Conservation (phyloP, 2,888 invertebrate species). For the Drosophila nr. perissopoda region DNA sequence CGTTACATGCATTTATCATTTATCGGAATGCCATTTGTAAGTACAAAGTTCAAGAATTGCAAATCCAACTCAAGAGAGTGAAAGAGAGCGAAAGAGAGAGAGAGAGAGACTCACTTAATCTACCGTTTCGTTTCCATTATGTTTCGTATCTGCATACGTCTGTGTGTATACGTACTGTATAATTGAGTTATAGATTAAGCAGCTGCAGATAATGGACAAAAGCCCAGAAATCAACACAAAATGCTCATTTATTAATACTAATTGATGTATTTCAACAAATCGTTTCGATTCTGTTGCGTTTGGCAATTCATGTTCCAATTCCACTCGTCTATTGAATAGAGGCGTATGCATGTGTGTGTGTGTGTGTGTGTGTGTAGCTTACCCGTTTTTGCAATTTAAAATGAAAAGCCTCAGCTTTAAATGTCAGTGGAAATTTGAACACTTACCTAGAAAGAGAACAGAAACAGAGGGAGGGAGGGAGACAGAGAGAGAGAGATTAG, state of each 20-base stretch:
- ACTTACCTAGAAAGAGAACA: slow-evolving; percentile 72
- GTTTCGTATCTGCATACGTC: background rate
- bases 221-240: slow-evolving; percentile 3
- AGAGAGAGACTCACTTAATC: background rate
- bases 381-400: slow-evolving; percentile 38
- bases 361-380: slow-evolving; percentile 49
- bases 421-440: slow-evolving; percentile 5
- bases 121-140: background rate
- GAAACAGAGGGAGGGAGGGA: slow-evolving; percentile 39
- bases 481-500: slow-evolving; percentile 1
- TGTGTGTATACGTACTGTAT: background rate
- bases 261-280: background rate
- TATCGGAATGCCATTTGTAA: slow-evolving; percentile 23
- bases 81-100: slow-evolving; percentile 1
- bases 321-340: slow-evolving; percentile 6
- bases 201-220: slow-evolving; percentile 23
- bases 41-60: slow-evolving; percentile 14
- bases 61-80: background rate
- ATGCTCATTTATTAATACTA: slow-evolving; percentile 8
- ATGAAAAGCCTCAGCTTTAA: background rate
- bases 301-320: slow-evolving; percentile 5
- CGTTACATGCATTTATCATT: slow-evolving; percentile 12
- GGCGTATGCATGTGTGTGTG: slow-evolving; percentile 1
- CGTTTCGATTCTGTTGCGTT: background rate
- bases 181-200: slow-evolving; percentile 24